These are phyloP conservation scores for Celastrina argiolus DNA, from an alignment of 2,888 invertebrate species.

Conservation along the genomic window DNA sequence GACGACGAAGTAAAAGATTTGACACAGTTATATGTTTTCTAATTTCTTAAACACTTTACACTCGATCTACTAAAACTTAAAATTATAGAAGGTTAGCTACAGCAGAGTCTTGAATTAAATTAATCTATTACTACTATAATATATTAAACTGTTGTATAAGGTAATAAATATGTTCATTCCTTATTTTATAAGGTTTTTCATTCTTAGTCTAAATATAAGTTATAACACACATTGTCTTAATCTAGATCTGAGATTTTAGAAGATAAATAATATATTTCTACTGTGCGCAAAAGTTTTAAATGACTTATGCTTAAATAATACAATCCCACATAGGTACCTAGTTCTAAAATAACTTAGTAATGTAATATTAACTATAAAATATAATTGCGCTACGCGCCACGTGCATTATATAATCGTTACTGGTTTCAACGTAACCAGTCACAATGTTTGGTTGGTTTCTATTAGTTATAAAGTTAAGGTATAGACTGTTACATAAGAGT, in stretches of 20 bases:
- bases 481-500: no score
- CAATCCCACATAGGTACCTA: no score
- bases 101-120: background rate
- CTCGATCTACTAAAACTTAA: background rate
- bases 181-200: constrained; percentile 1
- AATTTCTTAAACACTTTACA: background rate
- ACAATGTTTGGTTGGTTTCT: background rate
- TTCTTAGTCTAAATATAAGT: background rate
- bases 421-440: background rate
- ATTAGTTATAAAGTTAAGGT: background rate
- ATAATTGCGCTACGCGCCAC: no score
- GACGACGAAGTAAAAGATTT: background rate
- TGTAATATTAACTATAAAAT: no score
- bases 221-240: background rate
- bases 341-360: no score
- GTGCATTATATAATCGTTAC: background rate
- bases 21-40: background rate
- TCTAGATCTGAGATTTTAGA: background rate
- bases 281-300: background rate
- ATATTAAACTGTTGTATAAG: background rate
- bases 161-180: background rate
- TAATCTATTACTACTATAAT: background rate
- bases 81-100: background rate
- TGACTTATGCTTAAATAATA: no score
- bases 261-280: background rate